Conservation (phyloP, 2,797 vertebrate species). For the Eulemur albifrons region DNA sequence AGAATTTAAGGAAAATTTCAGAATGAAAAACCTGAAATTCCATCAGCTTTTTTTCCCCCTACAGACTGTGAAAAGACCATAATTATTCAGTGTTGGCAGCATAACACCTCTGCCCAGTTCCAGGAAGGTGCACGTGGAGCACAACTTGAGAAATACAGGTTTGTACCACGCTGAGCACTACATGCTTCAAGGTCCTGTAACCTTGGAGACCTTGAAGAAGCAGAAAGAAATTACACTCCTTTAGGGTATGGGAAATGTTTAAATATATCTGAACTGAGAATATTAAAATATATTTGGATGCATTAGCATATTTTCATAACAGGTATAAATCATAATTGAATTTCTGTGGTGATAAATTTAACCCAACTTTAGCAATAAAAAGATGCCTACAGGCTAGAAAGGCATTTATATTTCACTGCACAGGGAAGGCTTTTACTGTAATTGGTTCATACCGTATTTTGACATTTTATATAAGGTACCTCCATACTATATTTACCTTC, state of each 20-base stretch:
- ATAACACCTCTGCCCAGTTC: background rate
- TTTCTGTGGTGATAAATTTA: slow-evolving; percentile 65
- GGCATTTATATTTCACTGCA: slow-evolving; percentile 16
- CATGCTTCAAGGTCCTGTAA: background rate
- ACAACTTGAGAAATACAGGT: background rate
- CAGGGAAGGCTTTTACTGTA: slow-evolving; percentile 17
- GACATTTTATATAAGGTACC: slow-evolving; percentile 18
- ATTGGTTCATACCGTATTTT: background rate
- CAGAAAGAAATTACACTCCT: slow-evolving; percentile 23
- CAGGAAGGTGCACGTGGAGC: background rate
- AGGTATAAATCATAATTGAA: slow-evolving; percentile 54
- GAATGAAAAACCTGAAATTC: background rate
- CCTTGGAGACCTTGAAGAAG: background rate
- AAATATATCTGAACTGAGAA: slow-evolving; percentile 22
- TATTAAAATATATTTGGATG: slow-evolving; percentile 58
- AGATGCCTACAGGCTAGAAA: slow-evolving; percentile 43
- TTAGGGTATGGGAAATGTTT: slow-evolving; percentile 30
- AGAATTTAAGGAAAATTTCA: background rate
- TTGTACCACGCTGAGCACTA: background rate
- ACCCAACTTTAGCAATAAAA: slow-evolving; percentile 63
- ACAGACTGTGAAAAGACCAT: background rate
- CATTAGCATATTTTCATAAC: slow-evolving; percentile 62
- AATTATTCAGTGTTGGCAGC: background rate
- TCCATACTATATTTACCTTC: slow-evolving; percentile 1
- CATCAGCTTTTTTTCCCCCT: background rate